Evolutionary conservation across 1,140 invertebrate species (phyloP), one percentile per base, ranked within the genome.

Genomic region (Holcopasites calliopsidis): DNA sequence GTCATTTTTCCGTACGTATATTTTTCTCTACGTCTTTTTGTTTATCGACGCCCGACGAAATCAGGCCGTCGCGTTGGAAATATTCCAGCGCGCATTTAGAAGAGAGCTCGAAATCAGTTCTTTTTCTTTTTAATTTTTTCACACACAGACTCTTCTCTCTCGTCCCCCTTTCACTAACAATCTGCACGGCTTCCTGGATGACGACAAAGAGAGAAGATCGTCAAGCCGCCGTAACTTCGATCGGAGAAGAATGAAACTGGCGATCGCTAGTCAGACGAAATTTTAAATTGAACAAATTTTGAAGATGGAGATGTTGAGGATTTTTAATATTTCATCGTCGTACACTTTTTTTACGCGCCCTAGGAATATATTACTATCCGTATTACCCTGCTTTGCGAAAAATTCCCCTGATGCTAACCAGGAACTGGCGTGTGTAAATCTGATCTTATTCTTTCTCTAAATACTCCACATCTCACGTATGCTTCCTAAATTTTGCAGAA

Each of bases 401-500:
- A 58, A 73, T 82, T 52, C 68, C 47, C 61, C n/a, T 71, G 38
- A n/a, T 16, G 69, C 80, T 65, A 73, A 60, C 65, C 58, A 16
- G 13, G 33, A 38, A 21, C 13, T 52, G 50, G 55, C 57, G 66
- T 77, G 76, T 80, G 70, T 68, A 52, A 77, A 50, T 72, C 64
- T 80, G 47, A 65, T 50, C 64, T 38, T 28, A 3, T 49, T 61
- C 52, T 8, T 1, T 0, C 6, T 21, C 16, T 6, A 28, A 62
- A 11, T 0, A 2, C 21, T 49, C 0, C n/a, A 2, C 26, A 44
- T 40, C 57, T 83, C 23, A 82, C 47, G 10, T 47, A 8, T 8
- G 35, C 84, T 86, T 64, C 79, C 87, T 88, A 60, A 75, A 87
- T 3, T 84, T 94, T 94, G 86, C 95, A 96, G 95, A 97, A 97